phyloP scores from a whole-genome alignment of 30 jellyfish, hydroid and myxozoan species.

The Catostylus mosaicus region DNA sequence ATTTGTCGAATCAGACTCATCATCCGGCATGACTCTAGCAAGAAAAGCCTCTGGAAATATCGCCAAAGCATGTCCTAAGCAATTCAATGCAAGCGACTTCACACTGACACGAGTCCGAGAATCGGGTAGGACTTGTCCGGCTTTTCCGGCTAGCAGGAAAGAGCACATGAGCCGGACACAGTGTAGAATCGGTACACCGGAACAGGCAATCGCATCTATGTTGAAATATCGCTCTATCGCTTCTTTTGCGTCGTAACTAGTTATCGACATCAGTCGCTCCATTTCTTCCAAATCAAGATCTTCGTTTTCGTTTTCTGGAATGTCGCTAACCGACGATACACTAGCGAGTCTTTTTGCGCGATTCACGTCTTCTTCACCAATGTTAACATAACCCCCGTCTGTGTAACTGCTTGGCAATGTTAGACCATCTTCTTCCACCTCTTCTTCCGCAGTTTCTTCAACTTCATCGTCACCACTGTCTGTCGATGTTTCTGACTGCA shows the following conservation, averaged over 20 bases:
- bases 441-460: conserved; percentile 55
- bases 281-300: conserved; percentile 74
- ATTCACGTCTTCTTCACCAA: conserved; percentile 63
- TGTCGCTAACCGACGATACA: conserved; percentile 80
- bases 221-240: conserved; percentile 87
- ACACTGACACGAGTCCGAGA: conserved; percentile 94
- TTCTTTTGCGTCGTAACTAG: conserved; percentile 81
- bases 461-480: conserved; percentile 23
- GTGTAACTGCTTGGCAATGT: conserved; percentile 92
- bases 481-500: conserved; percentile 18
- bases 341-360: conserved; percentile 49
- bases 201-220: conserved; percentile 96
- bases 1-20: background rate
- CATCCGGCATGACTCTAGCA: conserved; percentile 93
- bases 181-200: conserved; percentile 93
- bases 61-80: conserved; percentile 83
- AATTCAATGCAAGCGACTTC: conserved; percentile 84
- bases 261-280: conserved; percentile 76
- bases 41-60: conserved; percentile 88
- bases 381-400: conserved; percentile 81
- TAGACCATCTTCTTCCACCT: conserved; percentile 75
- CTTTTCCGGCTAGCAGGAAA: conserved; percentile 82
- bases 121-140: conserved; percentile 86
- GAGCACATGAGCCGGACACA: conserved; percentile 97
- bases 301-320: conserved; percentile 77